Evolutionary conservation across 2,888 invertebrate genomes (phyloP).

Genomic region (Yponomeuta evonymella): DNA sequence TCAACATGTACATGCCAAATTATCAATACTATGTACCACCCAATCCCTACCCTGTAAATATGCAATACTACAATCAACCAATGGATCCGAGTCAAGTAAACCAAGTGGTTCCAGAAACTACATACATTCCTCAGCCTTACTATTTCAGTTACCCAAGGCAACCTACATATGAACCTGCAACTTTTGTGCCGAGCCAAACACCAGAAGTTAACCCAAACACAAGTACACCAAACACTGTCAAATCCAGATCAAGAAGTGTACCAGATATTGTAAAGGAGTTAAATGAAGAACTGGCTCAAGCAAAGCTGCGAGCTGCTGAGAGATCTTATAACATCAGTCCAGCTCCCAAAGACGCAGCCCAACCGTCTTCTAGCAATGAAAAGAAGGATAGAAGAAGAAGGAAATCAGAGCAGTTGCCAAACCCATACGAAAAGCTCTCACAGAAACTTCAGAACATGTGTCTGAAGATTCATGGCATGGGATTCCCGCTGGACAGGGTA

Average conservation of each 20-base stretch:
- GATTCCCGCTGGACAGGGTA: slow-evolving; percentile 88
- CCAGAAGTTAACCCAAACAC: slow-evolving; percentile 26
- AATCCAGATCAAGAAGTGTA: slow-evolving; percentile 78
- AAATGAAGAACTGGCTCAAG: slow-evolving; percentile 77
- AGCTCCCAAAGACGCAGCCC: slow-evolving; percentile 45
- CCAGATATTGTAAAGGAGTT: slow-evolving; percentile 86
- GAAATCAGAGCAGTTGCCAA: slow-evolving; percentile 51
- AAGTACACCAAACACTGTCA: slow-evolving; percentile 41
- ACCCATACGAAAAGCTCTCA: slow-evolving; percentile 60
- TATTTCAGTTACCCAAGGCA: slow-evolving; percentile 53
- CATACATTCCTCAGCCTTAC: slow-evolving; percentile 57
- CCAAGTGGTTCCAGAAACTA: slow-evolving; percentile 42
- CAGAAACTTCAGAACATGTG: slow-evolving; percentile 80
- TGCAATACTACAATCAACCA: slow-evolving; percentile 43
- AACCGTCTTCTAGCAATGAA: slow-evolving; percentile 37
- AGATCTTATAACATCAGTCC: slow-evolving; percentile 73
- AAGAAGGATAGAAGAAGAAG: slow-evolving; percentile 39
- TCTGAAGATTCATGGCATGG: slow-evolving; percentile 88
- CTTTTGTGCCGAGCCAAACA: slow-evolving; percentile 22
- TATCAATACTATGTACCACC: slow-evolving; percentile 60
- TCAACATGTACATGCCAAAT: slow-evolving; percentile 55
- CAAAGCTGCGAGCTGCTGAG: slow-evolving; percentile 66
- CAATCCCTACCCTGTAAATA: slow-evolving; percentile 42
- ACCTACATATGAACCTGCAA: slow-evolving; percentile 36
- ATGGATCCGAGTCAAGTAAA: slow-evolving; percentile 38